Base-by-base conservation (phyloP, 1,140 invertebrate genomes). In the Cyclargus thomasi region DNA sequence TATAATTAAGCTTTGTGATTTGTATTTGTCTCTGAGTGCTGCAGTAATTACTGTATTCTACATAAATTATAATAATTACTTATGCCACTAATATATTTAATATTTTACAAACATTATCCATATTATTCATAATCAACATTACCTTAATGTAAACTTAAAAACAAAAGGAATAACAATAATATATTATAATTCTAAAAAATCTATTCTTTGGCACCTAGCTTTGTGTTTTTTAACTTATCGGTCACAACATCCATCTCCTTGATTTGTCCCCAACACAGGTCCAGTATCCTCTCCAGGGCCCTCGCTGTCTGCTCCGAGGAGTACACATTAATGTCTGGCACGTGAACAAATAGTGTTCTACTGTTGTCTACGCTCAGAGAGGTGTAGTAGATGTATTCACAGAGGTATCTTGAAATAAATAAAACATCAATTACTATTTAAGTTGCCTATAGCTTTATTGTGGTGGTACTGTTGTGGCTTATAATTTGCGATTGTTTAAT, bases 311-410 rank as follows among this genome's bases (percentile, higher is more conserved):
- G 81, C 64, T 89, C 68, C 16, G 90, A 88, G 0, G 92, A 74
- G 35, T 91, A 92, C 11, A 89, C 74, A 63, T 92, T 64, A 1
- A 92, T 78, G 65, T 93, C 91, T 7, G 94, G 94, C 2, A 95
- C 94, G 77, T 95, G 94, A 14, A 95, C 82, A 77, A 95, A 95
- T n/a, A 95, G 67, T 7, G 92, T 92, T 59, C 91, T 86, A 0
- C 81, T 79, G 39, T 82, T 82, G 76, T 94, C 83, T 63, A 93
- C 85, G 59, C 85, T 88, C 0, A 95, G 82, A 0, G 94, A 95
- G 63, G 92, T 92, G 83, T 93, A 94, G 86, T 92, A 95, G 68
- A 92, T 94, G 76, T 93, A 95, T 86, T 95, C 94, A 73, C 94
- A 95, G 0, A 95, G 79, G 79, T 92, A 95, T 80, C 93, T 93